A percentile compares a stretch with the other conserved stretches of the same genome.
These are phyloP conservation scores for Hydrophis major DNA, from an alignment of 2,797 vertebrate species.

Conservation along the genomic window DNA sequence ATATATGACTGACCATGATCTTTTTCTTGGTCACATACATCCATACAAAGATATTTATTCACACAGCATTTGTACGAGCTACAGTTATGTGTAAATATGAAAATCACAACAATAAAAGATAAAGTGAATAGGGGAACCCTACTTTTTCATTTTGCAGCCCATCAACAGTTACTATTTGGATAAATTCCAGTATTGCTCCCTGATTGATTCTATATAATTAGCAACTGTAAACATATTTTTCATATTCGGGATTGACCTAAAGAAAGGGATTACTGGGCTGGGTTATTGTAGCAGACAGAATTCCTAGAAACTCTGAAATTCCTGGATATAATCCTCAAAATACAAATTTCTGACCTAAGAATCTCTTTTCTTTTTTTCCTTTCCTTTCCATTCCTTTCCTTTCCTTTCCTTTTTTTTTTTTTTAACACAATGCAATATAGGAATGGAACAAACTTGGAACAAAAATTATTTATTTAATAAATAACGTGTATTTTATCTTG, in stretches of 20 bases:
- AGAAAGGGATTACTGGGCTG: background rate
- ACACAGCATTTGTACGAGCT: background rate
- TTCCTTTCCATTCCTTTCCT: no score
- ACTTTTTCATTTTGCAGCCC: background rate
- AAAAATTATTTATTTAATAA: background rate
- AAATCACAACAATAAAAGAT: background rate
- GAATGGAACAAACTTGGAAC: background rate
- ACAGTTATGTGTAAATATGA: background rate
- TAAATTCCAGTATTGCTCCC: background rate
- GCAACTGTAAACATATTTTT: background rate
- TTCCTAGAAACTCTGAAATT: background rate
- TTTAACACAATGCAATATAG: background rate
- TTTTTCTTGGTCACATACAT: background rate
- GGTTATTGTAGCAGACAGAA: background rate
- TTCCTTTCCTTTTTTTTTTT: no score
- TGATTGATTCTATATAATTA: background rate
- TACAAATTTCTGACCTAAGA: background rate
- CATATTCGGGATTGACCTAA: background rate
- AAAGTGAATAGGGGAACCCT: background rate
- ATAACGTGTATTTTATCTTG: background rate
- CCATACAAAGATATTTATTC: background rate
- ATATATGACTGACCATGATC: background rate
- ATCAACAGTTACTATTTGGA: background rate
- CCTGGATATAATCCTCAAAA: background rate
- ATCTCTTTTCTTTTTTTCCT: background rate